phyloP scores from a whole-genome alignment of 2,888 invertebrate genomes.

The Stenotaenia linearis region DNA sequence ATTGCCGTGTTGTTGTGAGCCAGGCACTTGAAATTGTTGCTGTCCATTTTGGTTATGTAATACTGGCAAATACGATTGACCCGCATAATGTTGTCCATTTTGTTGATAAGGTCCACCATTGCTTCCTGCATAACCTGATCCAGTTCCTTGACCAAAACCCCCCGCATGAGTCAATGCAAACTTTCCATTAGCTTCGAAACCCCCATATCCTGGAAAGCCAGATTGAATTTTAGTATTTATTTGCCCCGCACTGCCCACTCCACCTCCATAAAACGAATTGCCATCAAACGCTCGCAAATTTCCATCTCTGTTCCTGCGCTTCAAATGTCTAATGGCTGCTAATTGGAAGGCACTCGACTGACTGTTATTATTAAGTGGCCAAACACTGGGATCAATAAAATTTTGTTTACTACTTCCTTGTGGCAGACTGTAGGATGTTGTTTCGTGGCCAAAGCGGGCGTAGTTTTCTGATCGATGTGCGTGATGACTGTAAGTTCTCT shows the following conservation, averaged over 20 bases:
- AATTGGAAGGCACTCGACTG: conserved; percentile 17
- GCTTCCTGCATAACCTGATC: not conserved
- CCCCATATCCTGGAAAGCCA: not conserved
- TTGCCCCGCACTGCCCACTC: not conserved
- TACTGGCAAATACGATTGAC: not conserved
- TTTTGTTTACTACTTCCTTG: not conserved
- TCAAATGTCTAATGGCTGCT: not conserved
- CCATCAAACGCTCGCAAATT: not conserved
- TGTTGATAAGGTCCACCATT: not conserved
- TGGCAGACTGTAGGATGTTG: not conserved
- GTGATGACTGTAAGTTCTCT: conserved; percentile 27
- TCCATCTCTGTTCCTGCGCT: not conserved
- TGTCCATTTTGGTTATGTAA: not conserved
- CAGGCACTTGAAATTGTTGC: not conserved
- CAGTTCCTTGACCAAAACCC: not conserved
- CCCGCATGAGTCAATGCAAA: not conserved
- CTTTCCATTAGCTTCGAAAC: not conserved
- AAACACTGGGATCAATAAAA: not conserved
- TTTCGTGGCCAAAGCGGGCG: conserved; percentile 32
- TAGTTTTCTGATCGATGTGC: conserved; percentile 29
- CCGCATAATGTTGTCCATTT: not conserved
- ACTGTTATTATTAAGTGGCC: not conserved
- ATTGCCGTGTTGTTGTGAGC: too few species aligned
- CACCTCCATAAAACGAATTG: not conserved
- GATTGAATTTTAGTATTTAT: not conserved